Evolutionary conservation across 1,140 invertebrate genomes (phyloP), one percentile per base, ranked within the genome.

Genomic region (Wiebesia pumilae): DNA sequence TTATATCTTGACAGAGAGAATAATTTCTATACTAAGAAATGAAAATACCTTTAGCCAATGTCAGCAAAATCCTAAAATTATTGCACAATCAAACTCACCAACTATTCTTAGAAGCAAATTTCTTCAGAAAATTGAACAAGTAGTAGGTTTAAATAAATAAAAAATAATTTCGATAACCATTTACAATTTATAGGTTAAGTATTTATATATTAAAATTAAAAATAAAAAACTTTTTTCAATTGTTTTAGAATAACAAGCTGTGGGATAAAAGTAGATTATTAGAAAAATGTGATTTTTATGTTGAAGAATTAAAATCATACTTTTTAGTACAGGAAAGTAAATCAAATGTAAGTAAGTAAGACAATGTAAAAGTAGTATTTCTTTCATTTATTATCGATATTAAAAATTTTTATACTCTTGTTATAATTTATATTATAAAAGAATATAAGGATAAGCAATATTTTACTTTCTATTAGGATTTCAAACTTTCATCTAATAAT

Each of bases 1-100:
- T 81, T 90, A 91, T 58, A 90, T 94, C n/a, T 89, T 94, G 84
- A 91, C 93, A 83, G 94, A 95, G 88, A 94, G 90, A 91, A 94
- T 94, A 85, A 92, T 92, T 77, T 91, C 93, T 69, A 88, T 94
- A 87, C 87, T 94, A 78, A 91, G 94, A 54, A 91, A 90, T 67
- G 90, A 91, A 81, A 91, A 92, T 84, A 87, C 87, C 35, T 79
- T 91, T 77, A 92, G 90, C 79, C 92, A 93, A 90, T 77, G 65
- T 30, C 79, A 75, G 16, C 30, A 77, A 21, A 87, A 81, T 10
- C 24, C 40, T 47, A 24, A 62, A 33, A 78, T 14, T 14, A 7
- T 73, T 77, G 30, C 14, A 47, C 38, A 35, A 33, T 10, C n/a
- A 27, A 43, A 24, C 3, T 85, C 58, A 73, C 51, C 83, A 0